Percentiles rank a stretch among this genome's conserved stretches.
phyloP scores from a whole-genome alignment of 2,113 vertebrate genomes.

The Genyomyrus donnyi region DNA sequence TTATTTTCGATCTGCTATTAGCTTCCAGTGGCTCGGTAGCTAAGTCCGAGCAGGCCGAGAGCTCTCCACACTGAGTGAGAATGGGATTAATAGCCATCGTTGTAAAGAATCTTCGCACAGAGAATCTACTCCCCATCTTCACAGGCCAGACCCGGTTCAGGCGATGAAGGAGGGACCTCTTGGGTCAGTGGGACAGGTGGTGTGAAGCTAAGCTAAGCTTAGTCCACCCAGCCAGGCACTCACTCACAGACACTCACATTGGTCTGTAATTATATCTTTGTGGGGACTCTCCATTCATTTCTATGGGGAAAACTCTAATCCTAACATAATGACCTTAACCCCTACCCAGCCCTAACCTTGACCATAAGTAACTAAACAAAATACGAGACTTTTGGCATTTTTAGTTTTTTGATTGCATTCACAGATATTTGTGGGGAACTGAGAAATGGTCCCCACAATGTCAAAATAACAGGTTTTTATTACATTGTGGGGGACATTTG shows the following conservation, averaged over 20 bases:
- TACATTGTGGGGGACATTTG: no score
- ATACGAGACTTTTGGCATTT: no score
- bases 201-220: conserved; percentile 13
- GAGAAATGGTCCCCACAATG: no score
- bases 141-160: not conserved
- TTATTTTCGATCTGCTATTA: not conserved
- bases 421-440: no score
- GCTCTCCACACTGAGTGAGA: not conserved
- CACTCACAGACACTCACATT: conserved; percentile 39
- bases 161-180: not conserved
- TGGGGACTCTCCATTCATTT: no score
- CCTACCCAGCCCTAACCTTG: no score
- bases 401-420: no score
- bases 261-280: no score
- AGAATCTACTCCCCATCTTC: not conserved
- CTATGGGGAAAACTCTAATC: no score
- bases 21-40: not conserved
- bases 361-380: no score
- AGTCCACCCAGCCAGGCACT: conserved; percentile 59
- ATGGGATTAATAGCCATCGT: not conserved
- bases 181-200: not conserved
- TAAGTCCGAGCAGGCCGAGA: not conserved
- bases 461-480: no score
- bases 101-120: not conserved
- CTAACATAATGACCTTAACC: no score